Conservation (phyloP, 2,113 vertebrate genomes). For the Percina caprodes region DNA sequence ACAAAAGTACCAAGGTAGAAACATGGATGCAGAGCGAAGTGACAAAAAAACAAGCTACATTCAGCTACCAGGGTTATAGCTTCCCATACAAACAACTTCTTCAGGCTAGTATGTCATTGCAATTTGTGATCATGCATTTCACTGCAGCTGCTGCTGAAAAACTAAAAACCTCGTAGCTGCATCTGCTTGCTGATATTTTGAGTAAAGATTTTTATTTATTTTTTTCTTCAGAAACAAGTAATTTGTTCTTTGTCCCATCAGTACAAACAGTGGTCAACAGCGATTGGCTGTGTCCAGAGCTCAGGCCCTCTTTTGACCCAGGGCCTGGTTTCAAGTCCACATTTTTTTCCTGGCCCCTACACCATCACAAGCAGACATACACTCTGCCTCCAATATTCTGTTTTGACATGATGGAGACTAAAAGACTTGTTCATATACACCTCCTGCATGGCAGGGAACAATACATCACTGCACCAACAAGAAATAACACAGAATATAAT, state of each 20-base stretch:
- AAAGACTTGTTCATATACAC: constrained; percentile 33
- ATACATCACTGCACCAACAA: constrained; percentile 21
- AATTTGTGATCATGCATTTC: background rate
- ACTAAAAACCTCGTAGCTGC: background rate
- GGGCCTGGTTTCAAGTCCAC: too few species aligned
- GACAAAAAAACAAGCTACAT: constrained; percentile 16
- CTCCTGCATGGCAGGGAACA: constrained; percentile 20
- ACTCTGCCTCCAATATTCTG: constrained; percentile 2
- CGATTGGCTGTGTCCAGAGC: background rate
- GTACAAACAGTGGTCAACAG: background rate
- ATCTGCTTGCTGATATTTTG: background rate
- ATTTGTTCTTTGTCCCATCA: too few species aligned
- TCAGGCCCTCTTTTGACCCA: too few species aligned
- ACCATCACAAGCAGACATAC: background rate
- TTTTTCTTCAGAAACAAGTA: background rate
- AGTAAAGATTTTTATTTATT: background rate
- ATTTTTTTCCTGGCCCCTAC: background rate
- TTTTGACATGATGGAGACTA: constrained; percentile 35
- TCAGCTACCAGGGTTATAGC: background rate
- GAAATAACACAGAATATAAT: background rate
- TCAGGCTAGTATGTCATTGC: background rate
- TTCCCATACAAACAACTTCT: background rate
- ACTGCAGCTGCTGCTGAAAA: background rate
- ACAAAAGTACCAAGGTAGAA: constrained; percentile 6
- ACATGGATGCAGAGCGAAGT: constrained; percentile 5